These are phyloP conservation scores for Dinoponera quadriceps DNA, from an alignment of 1,140 invertebrate species.

Conservation along the genomic window DNA sequence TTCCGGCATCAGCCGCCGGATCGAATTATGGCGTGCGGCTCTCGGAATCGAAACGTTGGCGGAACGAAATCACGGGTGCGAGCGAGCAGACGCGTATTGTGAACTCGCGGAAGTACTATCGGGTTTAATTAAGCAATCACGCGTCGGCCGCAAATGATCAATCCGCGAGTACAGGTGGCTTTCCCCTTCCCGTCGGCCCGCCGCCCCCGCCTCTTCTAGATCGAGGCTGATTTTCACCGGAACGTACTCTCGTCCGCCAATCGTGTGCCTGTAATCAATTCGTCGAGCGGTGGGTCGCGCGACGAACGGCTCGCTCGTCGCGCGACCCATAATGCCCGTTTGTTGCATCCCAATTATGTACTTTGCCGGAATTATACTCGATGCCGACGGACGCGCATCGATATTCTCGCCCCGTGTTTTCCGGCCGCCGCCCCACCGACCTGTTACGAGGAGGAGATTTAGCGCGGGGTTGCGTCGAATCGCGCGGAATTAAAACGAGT, in stretches of 20 bases:
- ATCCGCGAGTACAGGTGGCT: constrained; percentile 31
- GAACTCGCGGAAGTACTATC: constrained; percentile 48
- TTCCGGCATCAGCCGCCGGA: not conserved
- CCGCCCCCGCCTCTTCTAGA: constrained; percentile 13
- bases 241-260: constrained; percentile 51
- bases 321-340: constrained; percentile 57
- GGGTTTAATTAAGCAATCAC: constrained; percentile 70
- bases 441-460: constrained; percentile 37
- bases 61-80: constrained; percentile 26
- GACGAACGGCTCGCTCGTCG: constrained; percentile 10
- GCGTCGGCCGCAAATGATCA: constrained; percentile 67
- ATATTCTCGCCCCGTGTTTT: constrained; percentile 15
- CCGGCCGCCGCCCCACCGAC: not conserved
- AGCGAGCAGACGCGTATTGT: constrained; percentile 25
- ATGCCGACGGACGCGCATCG: not conserved
- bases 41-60: constrained; percentile 31
- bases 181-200: not conserved
- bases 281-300: not conserved
- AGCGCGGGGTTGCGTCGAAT: not conserved
- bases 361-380: constrained; percentile 49
- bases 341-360: constrained; percentile 68
- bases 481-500: constrained; percentile 15
- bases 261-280: constrained; percentile 69
- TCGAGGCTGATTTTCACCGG: constrained; percentile 46
- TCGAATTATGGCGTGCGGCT: constrained; percentile 34